Conservation (phyloP, 2,888 invertebrate genomes). For the Drosophila siamana region DNA sequence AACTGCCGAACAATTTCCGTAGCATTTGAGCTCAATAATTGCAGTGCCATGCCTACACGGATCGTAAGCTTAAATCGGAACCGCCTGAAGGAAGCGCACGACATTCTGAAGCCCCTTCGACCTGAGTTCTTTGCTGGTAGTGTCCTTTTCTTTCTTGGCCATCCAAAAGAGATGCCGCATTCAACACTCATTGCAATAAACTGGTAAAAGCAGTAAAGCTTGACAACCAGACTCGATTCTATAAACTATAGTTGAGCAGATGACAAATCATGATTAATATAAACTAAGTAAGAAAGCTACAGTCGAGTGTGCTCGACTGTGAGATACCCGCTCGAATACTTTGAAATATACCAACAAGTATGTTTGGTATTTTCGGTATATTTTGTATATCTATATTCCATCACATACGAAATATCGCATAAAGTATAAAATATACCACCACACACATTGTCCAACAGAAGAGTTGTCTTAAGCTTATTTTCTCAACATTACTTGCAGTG, state of each 20-base stretch:
- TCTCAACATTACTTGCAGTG: too few relatives aligned
- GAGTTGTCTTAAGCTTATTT: too few relatives aligned
- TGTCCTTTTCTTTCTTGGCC: constrained; percentile 16
- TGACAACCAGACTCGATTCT: constrained; percentile 20
- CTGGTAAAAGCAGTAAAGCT: constrained; percentile 25
- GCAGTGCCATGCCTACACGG: constrained; percentile 72
- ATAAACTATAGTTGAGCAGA: too few relatives aligned
- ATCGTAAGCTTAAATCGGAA: constrained; percentile 77
- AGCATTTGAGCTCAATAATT: constrained; percentile 57
- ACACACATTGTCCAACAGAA: too few relatives aligned
- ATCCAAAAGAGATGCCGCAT: constrained; percentile 17
- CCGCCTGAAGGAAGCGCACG: constrained; percentile 32
- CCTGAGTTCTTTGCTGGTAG: constrained; percentile 43
- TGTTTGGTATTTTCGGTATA: too few relatives aligned
- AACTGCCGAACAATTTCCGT: constrained; percentile 71
- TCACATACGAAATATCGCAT: too few relatives aligned
- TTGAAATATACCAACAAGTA: too few relatives aligned
- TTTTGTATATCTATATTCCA: too few relatives aligned
- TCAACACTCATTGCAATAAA: constrained; percentile 17
- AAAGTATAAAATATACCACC: too few relatives aligned
- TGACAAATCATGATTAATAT: constrained; percentile 13
- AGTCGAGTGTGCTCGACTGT: too few relatives aligned
- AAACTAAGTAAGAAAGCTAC: too few relatives aligned
- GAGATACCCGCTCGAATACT: too few relatives aligned
- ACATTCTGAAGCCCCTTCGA: constrained; percentile 44